phyloP scores from a whole-genome alignment of 1,140 invertebrate genomes.

The Muscidifurax raptorellus region DNA sequence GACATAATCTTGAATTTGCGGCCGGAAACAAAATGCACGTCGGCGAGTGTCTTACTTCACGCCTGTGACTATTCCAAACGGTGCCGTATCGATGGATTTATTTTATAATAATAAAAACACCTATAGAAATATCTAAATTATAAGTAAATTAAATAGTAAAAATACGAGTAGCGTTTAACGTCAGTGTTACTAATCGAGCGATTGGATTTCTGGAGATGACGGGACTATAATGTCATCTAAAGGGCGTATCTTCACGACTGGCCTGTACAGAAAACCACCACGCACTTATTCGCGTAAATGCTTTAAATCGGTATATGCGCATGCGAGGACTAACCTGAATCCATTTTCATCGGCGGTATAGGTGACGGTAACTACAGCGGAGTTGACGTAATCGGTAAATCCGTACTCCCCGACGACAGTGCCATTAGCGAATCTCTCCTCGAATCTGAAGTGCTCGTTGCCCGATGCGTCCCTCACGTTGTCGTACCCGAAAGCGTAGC shows the following conservation, averaged over 20 bases:
- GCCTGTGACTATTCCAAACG: not conserved
- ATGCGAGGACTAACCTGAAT: slow-evolving; percentile 74
- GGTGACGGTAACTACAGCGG: slow-evolving; percentile 74
- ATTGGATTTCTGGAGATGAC: too few relatives aligned
- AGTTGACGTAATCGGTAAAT: slow-evolving; percentile 79
- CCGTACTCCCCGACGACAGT: slow-evolving; percentile 83
- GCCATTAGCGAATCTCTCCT: slow-evolving; percentile 80
- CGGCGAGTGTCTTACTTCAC: slow-evolving; percentile 20
- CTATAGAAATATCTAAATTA: too few relatives aligned
- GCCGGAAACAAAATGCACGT: slow-evolving; percentile 15
- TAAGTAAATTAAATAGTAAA: too few relatives aligned
- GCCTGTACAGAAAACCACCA: not conserved
- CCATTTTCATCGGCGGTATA: slow-evolving; percentile 81
- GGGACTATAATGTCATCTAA: too few relatives aligned
- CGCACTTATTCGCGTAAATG: too few relatives aligned
- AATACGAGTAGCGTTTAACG: too few relatives aligned
- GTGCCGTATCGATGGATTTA: too few relatives aligned
- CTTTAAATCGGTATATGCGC: too few relatives aligned
- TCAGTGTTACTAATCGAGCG: too few relatives aligned
- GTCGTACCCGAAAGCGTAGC: slow-evolving; percentile 83
- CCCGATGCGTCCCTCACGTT: slow-evolving; percentile 78
- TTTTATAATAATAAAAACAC: not conserved
- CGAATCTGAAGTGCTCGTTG: slow-evolving; percentile 81
- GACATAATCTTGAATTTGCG: not conserved
- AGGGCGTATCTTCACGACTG: not conserved